phyloP scores from a whole-genome alignment of 2,113 vertebrate genomes.

The Corythaixoides concolor region DNA sequence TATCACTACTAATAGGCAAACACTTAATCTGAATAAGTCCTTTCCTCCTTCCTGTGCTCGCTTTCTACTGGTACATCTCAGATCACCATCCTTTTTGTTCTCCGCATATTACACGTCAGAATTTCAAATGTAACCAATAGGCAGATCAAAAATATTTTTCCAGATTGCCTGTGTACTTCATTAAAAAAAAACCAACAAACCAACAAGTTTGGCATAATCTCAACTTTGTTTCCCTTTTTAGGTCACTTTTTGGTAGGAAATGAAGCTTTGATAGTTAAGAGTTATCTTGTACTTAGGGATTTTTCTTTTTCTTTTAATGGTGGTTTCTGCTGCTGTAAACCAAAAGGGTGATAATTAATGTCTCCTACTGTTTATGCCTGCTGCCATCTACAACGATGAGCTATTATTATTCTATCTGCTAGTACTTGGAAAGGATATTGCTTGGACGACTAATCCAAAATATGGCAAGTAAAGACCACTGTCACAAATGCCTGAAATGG shows the following conservation, averaged over 20 bases:
- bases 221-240: not conserved
- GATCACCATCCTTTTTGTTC: not conserved
- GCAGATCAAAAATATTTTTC: not conserved
- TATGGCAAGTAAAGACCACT: slow-evolving; percentile 9
- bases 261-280: not conserved
- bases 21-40: not conserved
- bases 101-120: not conserved
- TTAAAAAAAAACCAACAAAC: not conserved
- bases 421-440: slow-evolving; percentile 23
- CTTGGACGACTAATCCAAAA: slow-evolving; percentile 2
- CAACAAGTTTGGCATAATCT: not conserved
- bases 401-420: slow-evolving; percentile 51
- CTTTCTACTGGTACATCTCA: not conserved
- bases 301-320: not conserved
- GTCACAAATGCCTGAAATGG: slow-evolving; percentile 17
- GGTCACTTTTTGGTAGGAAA: not conserved
- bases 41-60: not conserved
- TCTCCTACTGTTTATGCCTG: slow-evolving; percentile 29
- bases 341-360: slow-evolving; percentile 25
- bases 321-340: slow-evolving; percentile 8
- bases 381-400: not conserved
- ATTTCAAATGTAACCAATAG: not conserved
- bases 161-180: not conserved
- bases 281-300: not conserved
- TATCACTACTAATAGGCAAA: not conserved